Percentiles rank a stretch among this genome's conserved stretches.
Conservation (phyloP, 2,888 invertebrate species). For the Caenorhabditis macrosperma region DNA sequence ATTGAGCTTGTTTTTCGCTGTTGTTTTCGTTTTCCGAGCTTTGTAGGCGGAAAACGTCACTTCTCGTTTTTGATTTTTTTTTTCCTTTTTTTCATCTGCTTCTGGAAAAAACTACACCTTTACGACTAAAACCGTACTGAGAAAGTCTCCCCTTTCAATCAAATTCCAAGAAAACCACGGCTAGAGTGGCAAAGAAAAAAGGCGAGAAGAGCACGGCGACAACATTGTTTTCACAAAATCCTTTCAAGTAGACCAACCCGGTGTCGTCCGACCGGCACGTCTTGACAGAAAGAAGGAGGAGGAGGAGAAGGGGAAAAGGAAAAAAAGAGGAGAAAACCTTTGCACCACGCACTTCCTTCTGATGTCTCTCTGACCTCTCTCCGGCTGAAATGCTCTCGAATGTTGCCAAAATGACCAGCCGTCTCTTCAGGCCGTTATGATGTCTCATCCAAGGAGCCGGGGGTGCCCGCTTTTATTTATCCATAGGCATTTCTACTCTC, state of each 20-base stretch:
- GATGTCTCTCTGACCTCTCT: slow-evolving; percentile 47
- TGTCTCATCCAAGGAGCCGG: slow-evolving; percentile 29
- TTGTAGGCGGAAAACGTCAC: slow-evolving; percentile 36
- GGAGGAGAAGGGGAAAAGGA: neutral
- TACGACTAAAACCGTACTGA: neutral
- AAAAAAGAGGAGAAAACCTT: slow-evolving; percentile 28
- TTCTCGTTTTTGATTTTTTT: slow-evolving; percentile 35
- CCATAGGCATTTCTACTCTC: slow-evolving; percentile 33
- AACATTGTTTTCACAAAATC: neutral
- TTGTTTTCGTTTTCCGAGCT: slow-evolving; percentile 32
- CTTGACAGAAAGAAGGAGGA: slow-evolving; percentile 16
- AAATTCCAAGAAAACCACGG: neutral
- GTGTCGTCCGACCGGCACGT: neutral
- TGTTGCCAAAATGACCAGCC: slow-evolving; percentile 53
- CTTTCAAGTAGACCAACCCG: neutral
- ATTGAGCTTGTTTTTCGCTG: slow-evolving; percentile 38
- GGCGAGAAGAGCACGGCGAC: neutral
- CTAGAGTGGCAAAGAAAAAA: neutral
- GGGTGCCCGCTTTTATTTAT: slow-evolving; percentile 30
- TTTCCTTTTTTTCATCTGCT: neutral
- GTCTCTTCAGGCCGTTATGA: slow-evolving; percentile 27
- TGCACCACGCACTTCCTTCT: slow-evolving; percentile 52
- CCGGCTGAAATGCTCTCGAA: slow-evolving; percentile 42
- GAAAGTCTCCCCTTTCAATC: neutral
- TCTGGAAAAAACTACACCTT: neutral